These are phyloP conservation scores for Caretta caretta DNA, from an alignment of 2,113 vertebrate genomes.

Conservation along the genomic window DNA sequence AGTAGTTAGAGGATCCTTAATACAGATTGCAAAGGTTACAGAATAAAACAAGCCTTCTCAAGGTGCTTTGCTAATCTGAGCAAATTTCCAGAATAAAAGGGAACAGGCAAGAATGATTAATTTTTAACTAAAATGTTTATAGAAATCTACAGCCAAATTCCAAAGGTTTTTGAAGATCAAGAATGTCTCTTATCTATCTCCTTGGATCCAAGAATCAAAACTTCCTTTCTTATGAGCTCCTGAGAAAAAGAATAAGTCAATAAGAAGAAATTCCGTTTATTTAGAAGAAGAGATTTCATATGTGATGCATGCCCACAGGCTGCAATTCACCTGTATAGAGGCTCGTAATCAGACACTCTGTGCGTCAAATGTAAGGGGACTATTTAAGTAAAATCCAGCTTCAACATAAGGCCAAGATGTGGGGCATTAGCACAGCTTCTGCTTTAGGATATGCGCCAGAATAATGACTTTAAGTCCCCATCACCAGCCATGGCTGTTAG, in stretches of 20 bases:
- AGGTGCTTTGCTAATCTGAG: background rate
- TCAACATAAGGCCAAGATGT: background rate
- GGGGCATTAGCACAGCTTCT: background rate
- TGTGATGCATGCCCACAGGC: background rate
- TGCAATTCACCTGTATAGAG: background rate
- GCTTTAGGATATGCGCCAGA: background rate
- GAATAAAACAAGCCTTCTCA: no score
- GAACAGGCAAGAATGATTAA: background rate
- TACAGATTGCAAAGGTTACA: background rate
- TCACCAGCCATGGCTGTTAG: background rate
- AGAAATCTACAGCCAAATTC: constrained; percentile 35
- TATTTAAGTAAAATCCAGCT: background rate
- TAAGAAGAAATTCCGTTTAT: background rate
- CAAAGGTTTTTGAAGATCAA: constrained; percentile 45
- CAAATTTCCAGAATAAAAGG: background rate
- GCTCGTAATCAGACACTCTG: background rate
- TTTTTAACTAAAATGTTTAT: constrained; percentile 58
- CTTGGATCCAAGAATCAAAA: constrained; percentile 35
- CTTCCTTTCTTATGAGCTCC: background rate
- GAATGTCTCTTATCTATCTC: background rate
- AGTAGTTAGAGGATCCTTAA: background rate
- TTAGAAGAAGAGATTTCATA: background rate
- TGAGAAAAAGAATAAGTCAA: background rate
- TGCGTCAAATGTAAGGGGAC: background rate
- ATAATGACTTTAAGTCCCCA: background rate